A percentile compares a stretch with the other conserved stretches of the same genome.
phyloP scores from a whole-genome alignment of 2,113 vertebrate genomes.

The Amphilophus citrinellus region DNA sequence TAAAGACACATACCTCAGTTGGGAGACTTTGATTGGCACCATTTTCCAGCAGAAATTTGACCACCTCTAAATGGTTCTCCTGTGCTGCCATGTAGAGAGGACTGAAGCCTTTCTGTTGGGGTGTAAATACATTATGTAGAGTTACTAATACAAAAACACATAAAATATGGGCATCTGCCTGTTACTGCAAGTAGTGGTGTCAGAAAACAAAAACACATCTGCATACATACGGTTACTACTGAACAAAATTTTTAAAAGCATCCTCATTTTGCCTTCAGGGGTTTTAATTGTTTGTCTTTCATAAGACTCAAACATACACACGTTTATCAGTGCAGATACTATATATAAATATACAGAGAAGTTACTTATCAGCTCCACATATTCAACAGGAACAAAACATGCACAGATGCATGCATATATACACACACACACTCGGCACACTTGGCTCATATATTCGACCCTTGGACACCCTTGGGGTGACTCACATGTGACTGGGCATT shows the following conservation, averaged over 20 bases:
- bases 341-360: neutral
- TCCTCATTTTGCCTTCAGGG: neutral
- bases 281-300: neutral
- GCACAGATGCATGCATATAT: neutral
- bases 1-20: conserved; percentile 87
- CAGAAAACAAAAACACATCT: neutral
- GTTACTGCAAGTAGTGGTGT: neutral
- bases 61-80: conserved; percentile 98
- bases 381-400: neutral
- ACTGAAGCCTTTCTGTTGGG: conserved; percentile 96
- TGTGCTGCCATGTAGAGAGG: conserved; percentile 98
- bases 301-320: neutral
- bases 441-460: neutral
- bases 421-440: neutral
- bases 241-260: neutral
- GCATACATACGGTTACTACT: neutral
- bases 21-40: conserved; percentile 98
- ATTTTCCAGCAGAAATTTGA: conserved; percentile 96
- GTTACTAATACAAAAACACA: neutral
- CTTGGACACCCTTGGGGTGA: neutral
- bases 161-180: neutral
- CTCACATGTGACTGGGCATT: conserved; percentile 95
- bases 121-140: neutral
- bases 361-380: neutral
- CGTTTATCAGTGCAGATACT: neutral